Evolutionary conservation across 2,113 vertebrate genomes (phyloP), one percentile per base, ranked within the genome.

Genomic region (Corythoichthys haematopterus): DNA sequence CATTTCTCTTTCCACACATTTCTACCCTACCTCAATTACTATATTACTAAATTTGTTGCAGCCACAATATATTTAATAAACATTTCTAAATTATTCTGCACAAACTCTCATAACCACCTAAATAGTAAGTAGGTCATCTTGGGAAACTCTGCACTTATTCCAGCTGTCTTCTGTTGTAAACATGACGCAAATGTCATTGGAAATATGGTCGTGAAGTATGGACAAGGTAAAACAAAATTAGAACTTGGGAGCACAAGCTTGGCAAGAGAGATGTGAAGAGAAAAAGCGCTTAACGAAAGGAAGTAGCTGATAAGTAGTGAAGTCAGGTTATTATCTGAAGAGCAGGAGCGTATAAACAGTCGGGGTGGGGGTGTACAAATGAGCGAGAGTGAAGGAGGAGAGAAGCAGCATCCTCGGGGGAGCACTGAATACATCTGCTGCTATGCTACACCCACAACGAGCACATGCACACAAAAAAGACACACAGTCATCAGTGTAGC

Each of bases 351-450:
- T 76, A 81, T 85, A 88, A 87, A 84, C 77, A 87, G 80, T 66
- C 74, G 78, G 84, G 40, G 9, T 5, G 80, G 79, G 78, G 72
- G 70, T 80, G 73, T 73, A 69, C 16, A 68, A 79, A 82, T 79
- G 86, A 82, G 75, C 52, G 66, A 80, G 84, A 75, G 79, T 13
- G 74, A 79, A 81, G 16, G 53, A 35, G 52, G 68, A 56, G 65
- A 6, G 61, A 60, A 64, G 78, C 66, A 57, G 33, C 59, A 43
- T 80, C 85, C 86, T 85, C 80, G 7, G 72, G 87, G 83, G 81
- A 82, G 74, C 71, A 51, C 61, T 46, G 75, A 88, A 80, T 84
- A 92, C 91, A 92, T 90, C 90, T 91, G 90, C 81, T 84, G 57
- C 15, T 72, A 79, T 80, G 88, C 75, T 65, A 45, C 57, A 70